Evolutionary conservation across 2,888 invertebrate species (phyloP), one percentile per base, ranked within the genome.

Genomic region (Biston stratarius): DNA sequence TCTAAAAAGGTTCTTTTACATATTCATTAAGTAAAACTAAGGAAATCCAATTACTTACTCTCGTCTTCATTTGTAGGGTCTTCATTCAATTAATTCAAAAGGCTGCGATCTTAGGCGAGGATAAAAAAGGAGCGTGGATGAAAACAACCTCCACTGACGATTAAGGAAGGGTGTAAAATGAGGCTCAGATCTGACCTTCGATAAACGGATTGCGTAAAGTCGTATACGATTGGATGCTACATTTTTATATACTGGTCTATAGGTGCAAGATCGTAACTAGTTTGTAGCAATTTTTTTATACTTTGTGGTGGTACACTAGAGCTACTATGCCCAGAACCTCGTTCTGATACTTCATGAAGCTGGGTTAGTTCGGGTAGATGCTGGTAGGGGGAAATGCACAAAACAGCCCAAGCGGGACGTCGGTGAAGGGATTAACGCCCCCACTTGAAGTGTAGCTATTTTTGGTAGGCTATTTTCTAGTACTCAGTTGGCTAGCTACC

Each of bases 21-120:
- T 71, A 73, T 71, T 68, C 68, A 73, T 73, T 71, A 71, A 48
- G 67, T 61, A 63, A 65, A 73, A 71, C 62, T 69, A 73, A 71
- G 73, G 56, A 65, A 66, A 71, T 66, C 49, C 58, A 68, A 70
- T 70, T 72, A 70, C 66, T 68, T 68, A 67, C 62, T 62, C 56
- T 15, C 33, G 60, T 67, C 59, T 72, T 58, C 62, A 61, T 67
- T 67, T 66, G 69, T 63, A 40, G 48, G 67, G 67, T 51, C 56
- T 70, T 56, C 51, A 60, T 66, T 66, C 52, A 66, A 61, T 66
- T 66, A 59, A 67, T 67, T 70, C 64, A 60, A 67, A 70, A 56
- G 67, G 53, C 57, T 58, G 45, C 58, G 67, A 65, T 70, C 56
- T 55, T 49, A 15, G 65, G 51, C 15, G 12, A n/a, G 63, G 67